Percentiles rank a stretch among this genome's conserved stretches.
These are phyloP conservation scores for Chrysemys picta DNA, from an alignment of 2,113 vertebrate genomes.

Conservation along the genomic window DNA sequence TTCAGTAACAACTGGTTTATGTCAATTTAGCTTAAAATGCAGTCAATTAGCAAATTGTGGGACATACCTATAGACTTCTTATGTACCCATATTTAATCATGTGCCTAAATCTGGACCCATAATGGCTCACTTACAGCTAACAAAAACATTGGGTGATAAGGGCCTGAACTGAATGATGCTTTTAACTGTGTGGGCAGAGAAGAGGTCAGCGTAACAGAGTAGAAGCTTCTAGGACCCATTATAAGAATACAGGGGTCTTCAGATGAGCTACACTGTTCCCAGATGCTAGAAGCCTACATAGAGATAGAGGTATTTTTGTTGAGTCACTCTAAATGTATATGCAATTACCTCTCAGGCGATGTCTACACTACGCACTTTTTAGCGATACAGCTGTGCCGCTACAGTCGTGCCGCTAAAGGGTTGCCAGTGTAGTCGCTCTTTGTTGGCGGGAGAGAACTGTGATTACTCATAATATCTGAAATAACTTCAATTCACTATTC, in stretches of 20 bases:
- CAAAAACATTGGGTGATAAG: not conserved
- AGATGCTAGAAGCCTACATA: too few relatives aligned
- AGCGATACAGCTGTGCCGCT: too few relatives aligned
- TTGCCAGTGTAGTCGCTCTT: too few relatives aligned
- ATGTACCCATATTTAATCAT: not conserved
- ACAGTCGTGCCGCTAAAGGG: too few relatives aligned
- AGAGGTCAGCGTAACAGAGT: not conserved
- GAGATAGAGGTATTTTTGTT: too few relatives aligned
- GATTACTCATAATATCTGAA: slow-evolving; percentile 17
- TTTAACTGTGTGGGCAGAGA: not conserved
- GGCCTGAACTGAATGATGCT: not conserved
- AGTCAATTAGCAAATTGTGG: not conserved
- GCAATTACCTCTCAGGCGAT: too few relatives aligned
- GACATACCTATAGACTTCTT: not conserved
- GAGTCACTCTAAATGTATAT: too few relatives aligned
- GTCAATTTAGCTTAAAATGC: not conserved
- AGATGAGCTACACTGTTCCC: too few relatives aligned
- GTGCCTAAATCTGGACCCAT: too few relatives aligned
- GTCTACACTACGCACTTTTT: too few relatives aligned
- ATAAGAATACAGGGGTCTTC: too few relatives aligned
- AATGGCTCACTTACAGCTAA: not conserved
- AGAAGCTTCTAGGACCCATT: not conserved
- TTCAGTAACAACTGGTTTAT: not conserved
- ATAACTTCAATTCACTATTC: slow-evolving; percentile 1
- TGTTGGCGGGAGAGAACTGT: too few relatives aligned